phyloP scores from a whole-genome alignment of 2,797 vertebrate species.

The Poecile montanus region DNA sequence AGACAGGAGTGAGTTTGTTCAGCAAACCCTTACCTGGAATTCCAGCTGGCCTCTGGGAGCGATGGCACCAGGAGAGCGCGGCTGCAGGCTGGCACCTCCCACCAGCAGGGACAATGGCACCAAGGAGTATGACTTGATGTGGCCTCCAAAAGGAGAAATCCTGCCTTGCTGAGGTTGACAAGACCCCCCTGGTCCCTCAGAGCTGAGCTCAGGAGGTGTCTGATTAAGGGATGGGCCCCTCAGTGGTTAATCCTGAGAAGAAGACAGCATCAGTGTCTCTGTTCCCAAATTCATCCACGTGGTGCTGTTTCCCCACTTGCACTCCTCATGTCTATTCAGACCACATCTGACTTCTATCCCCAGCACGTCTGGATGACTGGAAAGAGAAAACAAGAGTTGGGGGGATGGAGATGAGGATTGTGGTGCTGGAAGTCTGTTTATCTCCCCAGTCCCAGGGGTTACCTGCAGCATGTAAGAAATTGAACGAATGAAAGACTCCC shows the following conservation, averaged over 20 bases:
- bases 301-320: neutral
- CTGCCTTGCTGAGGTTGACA: neutral
- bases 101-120: rapidly evolving
- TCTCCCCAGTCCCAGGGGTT: rapidly evolving
- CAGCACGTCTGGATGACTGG: neutral
- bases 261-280: neutral
- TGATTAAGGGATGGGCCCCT: neutral
- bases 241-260: neutral
- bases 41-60: rapidly evolving
- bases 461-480: neutral
- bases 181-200: neutral
- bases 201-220: neutral
- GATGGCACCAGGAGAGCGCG: neutral
- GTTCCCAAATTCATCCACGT: neutral
- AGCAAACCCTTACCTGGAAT: neutral
- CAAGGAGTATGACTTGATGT: neutral
- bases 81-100: rapidly evolving
- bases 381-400: neutral
- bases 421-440: neutral
- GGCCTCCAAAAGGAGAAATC: neutral
- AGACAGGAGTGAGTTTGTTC: neutral
- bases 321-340: neutral
- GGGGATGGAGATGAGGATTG: slow-evolving; percentile 26
- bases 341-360: slow-evolving; percentile 18
- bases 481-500: neutral